Conservation (phyloP, 92 coral and sea anemone species). For the Heteractis magnifica region DNA sequence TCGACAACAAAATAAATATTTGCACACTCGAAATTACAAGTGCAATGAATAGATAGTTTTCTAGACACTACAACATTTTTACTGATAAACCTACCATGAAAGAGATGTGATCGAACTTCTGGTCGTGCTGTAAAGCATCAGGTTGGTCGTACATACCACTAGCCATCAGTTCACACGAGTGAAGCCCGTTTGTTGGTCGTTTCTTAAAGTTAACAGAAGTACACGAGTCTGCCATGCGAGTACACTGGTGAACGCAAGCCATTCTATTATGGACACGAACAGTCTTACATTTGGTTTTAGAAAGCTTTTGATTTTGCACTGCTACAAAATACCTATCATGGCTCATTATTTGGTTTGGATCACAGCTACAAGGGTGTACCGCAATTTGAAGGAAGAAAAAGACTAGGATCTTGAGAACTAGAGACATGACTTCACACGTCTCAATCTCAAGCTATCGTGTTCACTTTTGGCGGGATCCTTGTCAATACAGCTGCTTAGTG, state of each 20-base stretch:
- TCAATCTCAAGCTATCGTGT: too few species aligned
- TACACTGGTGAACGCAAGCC: constrained; percentile 32
- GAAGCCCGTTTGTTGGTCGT: constrained; percentile 4
- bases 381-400: not conserved
- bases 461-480: too few species aligned
- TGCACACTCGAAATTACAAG: too few species aligned
- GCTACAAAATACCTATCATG: not conserved
- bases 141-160: not conserved
- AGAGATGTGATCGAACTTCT: constrained; percentile 3
- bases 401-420: not conserved
- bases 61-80: too few species aligned
- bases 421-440: not conserved
- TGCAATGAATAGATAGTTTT: too few species aligned
- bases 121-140: not conserved
- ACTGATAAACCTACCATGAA: not conserved
- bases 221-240: constrained; percentile 20
- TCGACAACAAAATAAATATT: too few species aligned
- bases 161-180: constrained; percentile 13
- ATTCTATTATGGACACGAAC: not conserved
- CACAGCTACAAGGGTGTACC: not conserved
- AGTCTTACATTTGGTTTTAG: not conserved
- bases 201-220: constrained; percentile 20
- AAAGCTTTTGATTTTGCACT: not conserved
- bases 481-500: too few species aligned
- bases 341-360: not conserved